A percentile compares a stretch with the other conserved stretches of the same genome.
Evolutionary conservation across 2,113 vertebrate genomes (phyloP).

Genomic region (Aplodontia rufa): DNA sequence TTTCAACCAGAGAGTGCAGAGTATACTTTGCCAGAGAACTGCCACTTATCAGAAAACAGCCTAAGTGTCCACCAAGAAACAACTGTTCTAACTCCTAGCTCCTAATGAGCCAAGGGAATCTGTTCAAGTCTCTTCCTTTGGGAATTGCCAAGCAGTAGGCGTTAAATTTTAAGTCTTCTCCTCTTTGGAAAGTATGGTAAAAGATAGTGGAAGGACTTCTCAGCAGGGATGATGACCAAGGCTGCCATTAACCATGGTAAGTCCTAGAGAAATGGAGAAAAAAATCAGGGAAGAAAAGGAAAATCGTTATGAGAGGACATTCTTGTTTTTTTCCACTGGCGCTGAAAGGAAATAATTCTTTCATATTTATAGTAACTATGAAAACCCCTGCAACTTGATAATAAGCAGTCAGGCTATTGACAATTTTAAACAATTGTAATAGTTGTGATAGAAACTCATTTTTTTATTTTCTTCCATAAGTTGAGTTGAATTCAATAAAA

Average conservation of each 20-base stretch:
- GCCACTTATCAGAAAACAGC: not conserved
- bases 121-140: slow-evolving; percentile 22
- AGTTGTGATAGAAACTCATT: not conserved
- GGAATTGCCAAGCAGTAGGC: not conserved
- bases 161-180: not conserved
- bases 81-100: not conserved
- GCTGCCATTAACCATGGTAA: not conserved
- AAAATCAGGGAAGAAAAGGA: not conserved
- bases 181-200: slow-evolving; percentile 1
- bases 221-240: not conserved
- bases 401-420: not conserved
- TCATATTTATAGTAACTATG: not conserved
- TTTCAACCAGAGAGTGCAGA: not conserved
- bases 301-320: not conserved
- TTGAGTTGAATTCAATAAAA: not conserved
- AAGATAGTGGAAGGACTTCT: slow-evolving; percentile 11
- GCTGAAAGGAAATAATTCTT: not conserved
- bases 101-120: not conserved
- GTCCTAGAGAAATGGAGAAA: not conserved
- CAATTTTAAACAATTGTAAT: not conserved
- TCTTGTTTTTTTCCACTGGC: not conserved
- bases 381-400: not conserved
- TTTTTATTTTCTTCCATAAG: not conserved
- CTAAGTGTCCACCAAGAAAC: slow-evolving; percentile 5
- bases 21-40: not conserved